Evolutionary conservation across 2,797 vertebrate genomes (phyloP).

Genomic region (Lithobates sylvaticus): DNA sequence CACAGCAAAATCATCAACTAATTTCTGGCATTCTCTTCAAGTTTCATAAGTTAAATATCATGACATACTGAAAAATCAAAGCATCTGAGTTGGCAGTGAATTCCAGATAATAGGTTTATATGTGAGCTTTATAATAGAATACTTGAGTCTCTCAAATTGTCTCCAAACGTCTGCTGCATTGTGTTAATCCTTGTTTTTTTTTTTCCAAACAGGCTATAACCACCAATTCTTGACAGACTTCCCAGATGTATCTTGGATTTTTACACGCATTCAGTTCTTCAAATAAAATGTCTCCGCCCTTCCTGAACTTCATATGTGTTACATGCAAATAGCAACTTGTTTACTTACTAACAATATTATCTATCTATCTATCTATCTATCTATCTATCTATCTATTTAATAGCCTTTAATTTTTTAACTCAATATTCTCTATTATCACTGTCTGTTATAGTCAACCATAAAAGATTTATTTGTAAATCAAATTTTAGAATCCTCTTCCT

Average conservation of each 20-base stretch:
- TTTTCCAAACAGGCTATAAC: not conserved
- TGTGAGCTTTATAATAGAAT: too few species aligned
- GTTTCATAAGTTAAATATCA: too few species aligned
- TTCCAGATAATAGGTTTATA: too few species aligned
- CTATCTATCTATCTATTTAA: not conserved
- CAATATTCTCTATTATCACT: not conserved
- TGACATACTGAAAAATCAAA: too few species aligned
- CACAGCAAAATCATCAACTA: too few species aligned
- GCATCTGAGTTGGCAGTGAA: too few species aligned
- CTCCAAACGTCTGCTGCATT: not conserved
- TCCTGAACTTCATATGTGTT: not conserved
- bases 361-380: too few species aligned
- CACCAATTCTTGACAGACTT: not conserved
- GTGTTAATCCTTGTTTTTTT: too few species aligned
- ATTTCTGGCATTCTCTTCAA: too few species aligned
- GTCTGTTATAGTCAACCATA: not conserved
- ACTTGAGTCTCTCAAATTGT: not conserved
- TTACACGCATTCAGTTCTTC: not conserved
- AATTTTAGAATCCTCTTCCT: conserved; percentile 7
- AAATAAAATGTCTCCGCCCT: not conserved
- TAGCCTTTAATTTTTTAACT: not conserved
- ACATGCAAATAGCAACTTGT: not conserved
- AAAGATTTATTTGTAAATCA: not conserved
- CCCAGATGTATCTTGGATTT: not conserved
- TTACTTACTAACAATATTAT: too few species aligned